phyloP scores from a whole-genome alignment of 1,140 invertebrate species.

The Brachionus sp. region DNA sequence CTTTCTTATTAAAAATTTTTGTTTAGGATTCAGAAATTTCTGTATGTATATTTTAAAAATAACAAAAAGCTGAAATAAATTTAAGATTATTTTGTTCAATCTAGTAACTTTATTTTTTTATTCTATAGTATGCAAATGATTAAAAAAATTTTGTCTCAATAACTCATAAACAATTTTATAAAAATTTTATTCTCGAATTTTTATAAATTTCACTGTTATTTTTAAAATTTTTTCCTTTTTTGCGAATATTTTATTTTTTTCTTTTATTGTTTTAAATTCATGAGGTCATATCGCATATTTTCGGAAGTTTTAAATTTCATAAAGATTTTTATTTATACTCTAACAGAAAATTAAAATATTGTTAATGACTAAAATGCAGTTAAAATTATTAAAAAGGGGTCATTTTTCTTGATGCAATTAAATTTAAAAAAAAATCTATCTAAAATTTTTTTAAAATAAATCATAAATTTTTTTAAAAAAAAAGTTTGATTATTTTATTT shows the following conservation, averaged over 20 bases:
- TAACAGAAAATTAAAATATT: neutral
- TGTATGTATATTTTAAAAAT: constrained; percentile 35
- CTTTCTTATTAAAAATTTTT: neutral
- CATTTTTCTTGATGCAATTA: no score
- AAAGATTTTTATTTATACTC: no score
- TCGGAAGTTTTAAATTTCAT: no score
- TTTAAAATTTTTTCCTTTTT: no score
- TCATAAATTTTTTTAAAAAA: neutral
- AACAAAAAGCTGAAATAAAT: neutral
- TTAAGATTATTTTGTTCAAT: neutral
- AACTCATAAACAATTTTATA: neutral
- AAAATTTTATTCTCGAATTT: no score
- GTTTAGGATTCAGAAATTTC: neutral
- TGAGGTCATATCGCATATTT: no score
- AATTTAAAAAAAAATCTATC: no score
- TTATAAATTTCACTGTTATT: no score
- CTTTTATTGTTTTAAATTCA: no score
- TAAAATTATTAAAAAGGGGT: neutral
- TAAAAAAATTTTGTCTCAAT: neutral
- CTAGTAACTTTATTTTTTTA: neutral
- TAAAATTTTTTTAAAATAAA: no score
- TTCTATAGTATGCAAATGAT: neutral
- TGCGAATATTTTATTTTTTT: no score
- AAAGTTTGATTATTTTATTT: neutral
- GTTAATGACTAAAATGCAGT: no score